Evolutionary conservation across 2,888 invertebrate genomes (phyloP).

Genomic region (Drosophila silvestris): DNA sequence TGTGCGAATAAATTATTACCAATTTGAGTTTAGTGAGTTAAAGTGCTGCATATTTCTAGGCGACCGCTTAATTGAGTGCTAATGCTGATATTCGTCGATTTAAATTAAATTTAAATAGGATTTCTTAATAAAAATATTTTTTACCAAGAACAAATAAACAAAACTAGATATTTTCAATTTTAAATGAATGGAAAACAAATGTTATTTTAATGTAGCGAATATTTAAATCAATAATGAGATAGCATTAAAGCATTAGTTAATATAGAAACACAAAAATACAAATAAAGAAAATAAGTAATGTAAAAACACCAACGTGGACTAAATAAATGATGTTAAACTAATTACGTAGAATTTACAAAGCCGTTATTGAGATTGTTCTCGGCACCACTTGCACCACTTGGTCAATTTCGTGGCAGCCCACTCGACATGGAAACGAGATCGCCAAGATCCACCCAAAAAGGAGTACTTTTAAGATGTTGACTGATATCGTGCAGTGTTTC

Average conservation of each 20-base stretch:
- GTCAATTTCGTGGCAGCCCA: slow-evolving; percentile 4
- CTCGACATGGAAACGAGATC: slow-evolving; percentile 35
- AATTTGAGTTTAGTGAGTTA: background rate
- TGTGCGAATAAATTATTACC: background rate
- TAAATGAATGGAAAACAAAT: background rate
- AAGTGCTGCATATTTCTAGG: slow-evolving; percentile 15
- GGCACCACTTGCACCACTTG: slow-evolving; percentile 29
- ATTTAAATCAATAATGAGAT: background rate
- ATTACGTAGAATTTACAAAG: no score
- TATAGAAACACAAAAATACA: background rate
- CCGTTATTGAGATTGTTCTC: no score
- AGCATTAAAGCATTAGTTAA: background rate
- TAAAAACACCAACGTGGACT: background rate
- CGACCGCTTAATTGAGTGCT: background rate
- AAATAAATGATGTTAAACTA: background rate
- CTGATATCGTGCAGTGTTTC: background rate
- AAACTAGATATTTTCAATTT: background rate
- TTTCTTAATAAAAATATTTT: background rate
- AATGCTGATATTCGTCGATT: no score
- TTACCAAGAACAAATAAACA: background rate
- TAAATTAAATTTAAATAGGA: background rate
- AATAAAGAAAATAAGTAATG: background rate
- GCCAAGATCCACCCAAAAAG: slow-evolving; percentile 33
- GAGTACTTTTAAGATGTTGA: background rate
- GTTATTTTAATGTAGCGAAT: background rate